phyloP scores from a whole-genome alignment of 2,888 invertebrate genomes.

The Eurois occulta region DNA sequence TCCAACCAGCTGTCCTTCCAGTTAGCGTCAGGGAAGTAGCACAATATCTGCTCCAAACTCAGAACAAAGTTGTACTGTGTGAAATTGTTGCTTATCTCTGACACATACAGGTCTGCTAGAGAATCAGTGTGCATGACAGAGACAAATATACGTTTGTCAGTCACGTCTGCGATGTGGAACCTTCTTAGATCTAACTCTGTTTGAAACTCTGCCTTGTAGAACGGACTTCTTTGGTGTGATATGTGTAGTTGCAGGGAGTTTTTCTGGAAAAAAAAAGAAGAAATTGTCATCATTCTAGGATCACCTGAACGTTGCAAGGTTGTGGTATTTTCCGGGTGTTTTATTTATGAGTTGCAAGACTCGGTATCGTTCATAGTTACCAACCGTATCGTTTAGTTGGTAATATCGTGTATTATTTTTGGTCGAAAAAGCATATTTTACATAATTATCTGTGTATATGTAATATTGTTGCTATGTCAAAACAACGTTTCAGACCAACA shows the following conservation, averaged over 20 bases:
- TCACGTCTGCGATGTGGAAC: slow-evolving; percentile 96
- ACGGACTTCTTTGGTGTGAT: slow-evolving; percentile 93
- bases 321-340: not conserved
- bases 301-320: not conserved
- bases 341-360: not conserved
- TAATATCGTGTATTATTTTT: not conserved
- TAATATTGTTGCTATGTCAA: not conserved
- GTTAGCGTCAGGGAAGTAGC: slow-evolving; percentile 95
- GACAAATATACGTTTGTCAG: slow-evolving; percentile 94
- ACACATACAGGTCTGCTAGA: slow-evolving; percentile 95
- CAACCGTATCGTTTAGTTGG: too few relatives aligned
- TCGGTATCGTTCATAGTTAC: not conserved
- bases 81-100: slow-evolving; percentile 92
- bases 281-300: not conserved
- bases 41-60: slow-evolving; percentile 95
- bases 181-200: slow-evolving; percentile 92
- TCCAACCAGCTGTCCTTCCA: slow-evolving; percentile 96
- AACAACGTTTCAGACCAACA: not conserved
- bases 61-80: slow-evolving; percentile 93
- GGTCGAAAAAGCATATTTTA: not conserved
- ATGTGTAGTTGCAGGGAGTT: slow-evolving; percentile 93
- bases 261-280: slow-evolving; percentile 76
- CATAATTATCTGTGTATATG: not conserved
- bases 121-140: slow-evolving; percentile 95
- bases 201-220: slow-evolving; percentile 94